phyloP scores from a whole-genome alignment of 1,140 invertebrate genomes.

The Zophobas morio region DNA sequence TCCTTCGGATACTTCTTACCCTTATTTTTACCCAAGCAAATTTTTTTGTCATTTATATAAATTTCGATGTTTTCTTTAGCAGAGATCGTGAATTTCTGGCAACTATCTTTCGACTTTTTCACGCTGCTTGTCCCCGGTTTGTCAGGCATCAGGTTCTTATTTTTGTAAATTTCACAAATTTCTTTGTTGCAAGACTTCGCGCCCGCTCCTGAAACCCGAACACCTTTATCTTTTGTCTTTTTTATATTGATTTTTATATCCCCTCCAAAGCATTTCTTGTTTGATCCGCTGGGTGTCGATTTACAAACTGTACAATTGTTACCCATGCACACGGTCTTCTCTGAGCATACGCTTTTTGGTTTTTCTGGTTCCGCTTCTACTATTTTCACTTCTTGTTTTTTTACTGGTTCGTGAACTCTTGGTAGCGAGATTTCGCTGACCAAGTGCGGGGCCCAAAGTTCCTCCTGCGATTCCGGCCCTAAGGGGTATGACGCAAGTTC shows the following conservation, averaged over 20 bases:
- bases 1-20: not conserved
- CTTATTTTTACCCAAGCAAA: conserved; percentile 15
- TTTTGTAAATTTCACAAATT: conserved; percentile 23
- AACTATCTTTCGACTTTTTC: conserved; percentile 7
- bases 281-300: not conserved
- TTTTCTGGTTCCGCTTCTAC: conserved; percentile 1
- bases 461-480: not conserved
- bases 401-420: not conserved
- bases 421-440: conserved; percentile 8
- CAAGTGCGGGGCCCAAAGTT: not conserved
- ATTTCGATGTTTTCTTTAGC: conserved; percentile 9
- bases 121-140: not conserved
- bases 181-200: conserved; percentile 8
- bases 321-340: not conserved
- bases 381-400: not conserved
- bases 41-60: conserved; percentile 1
- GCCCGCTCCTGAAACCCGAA: not conserved
- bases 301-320: not conserved
- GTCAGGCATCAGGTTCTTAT: not conserved
- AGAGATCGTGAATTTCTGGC: not conserved
- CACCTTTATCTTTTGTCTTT: conserved; percentile 11
- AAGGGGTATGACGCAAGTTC: not conserved
- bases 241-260: conserved; percentile 9
- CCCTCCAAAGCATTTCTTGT: not conserved
- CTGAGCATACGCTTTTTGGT: conserved; percentile 1